These are phyloP conservation scores for Sparidentex hasta DNA, from an alignment of 2,797 vertebrate genomes.

Conservation along the genomic window DNA sequence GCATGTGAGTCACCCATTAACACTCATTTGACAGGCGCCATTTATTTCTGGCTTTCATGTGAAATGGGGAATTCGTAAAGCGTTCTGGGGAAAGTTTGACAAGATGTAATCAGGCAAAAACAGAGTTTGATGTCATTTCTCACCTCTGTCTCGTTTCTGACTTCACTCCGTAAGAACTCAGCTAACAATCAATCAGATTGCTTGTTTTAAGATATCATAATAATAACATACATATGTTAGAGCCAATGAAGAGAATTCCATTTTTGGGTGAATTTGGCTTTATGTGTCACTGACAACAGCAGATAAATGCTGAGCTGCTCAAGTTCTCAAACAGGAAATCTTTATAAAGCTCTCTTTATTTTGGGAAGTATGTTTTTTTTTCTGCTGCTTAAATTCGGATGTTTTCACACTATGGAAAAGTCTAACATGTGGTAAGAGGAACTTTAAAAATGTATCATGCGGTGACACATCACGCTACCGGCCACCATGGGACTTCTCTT, in stretches of 20 bases:
- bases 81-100: conserved; percentile 65
- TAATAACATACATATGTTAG: not conserved
- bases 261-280: not conserved
- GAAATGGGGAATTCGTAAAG: conserved; percentile 65
- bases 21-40: conserved; percentile 2
- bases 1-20: conserved; percentile 51
- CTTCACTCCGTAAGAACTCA: not conserved
- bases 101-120: conserved; percentile 35
- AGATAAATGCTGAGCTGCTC: conserved; percentile 5
- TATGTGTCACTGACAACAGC: not conserved
- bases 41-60: conserved; percentile 45
- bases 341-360: conserved; percentile 16
- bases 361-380: conserved; percentile 46
- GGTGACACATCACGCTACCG: not conserved
- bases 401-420: conserved; percentile 34
- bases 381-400: conserved; percentile 45
- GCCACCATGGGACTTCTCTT: not conserved
- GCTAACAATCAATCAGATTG: not conserved
- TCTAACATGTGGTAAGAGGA: conserved; percentile 35
- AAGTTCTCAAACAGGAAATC: conserved; percentile 23
- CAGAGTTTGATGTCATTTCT: conserved; percentile 28
- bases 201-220: no score
- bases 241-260: not conserved
- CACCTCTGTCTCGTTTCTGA: conserved; percentile 10
- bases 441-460: conserved; percentile 25